These are phyloP conservation scores for Heliconius melpomene DNA, from an alignment of 1,140 invertebrate genomes.

Conservation along the genomic window DNA sequence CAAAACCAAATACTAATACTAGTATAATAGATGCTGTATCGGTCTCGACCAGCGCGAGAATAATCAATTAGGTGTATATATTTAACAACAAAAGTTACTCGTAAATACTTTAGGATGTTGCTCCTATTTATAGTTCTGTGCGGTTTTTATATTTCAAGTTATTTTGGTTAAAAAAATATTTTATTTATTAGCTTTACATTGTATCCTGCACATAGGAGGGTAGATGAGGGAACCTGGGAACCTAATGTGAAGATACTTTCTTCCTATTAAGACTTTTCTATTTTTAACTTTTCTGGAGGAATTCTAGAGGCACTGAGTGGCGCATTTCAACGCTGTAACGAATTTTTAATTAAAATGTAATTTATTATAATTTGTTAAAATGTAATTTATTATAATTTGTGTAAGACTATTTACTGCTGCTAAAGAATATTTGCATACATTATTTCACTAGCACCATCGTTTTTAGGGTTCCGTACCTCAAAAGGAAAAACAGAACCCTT, in stretches of 20 bases:
- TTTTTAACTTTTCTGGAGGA: too few relatives aligned
- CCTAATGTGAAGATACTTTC: background rate
- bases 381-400: too few relatives aligned
- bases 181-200: background rate
- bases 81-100: constrained; percentile 50
- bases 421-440: too few relatives aligned
- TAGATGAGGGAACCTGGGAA: background rate
- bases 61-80: constrained; percentile 58
- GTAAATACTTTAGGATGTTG: constrained; percentile 30
- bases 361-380: too few relatives aligned
- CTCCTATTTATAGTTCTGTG: background rate
- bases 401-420: too few relatives aligned
- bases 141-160: background rate
- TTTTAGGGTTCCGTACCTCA: too few relatives aligned
- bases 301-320: too few relatives aligned
- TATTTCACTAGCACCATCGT: too few relatives aligned
- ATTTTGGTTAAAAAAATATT: background rate
- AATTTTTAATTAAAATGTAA: too few relatives aligned
- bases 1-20: background rate
- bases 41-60: constrained; percentile 47
- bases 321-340: too few relatives aligned
- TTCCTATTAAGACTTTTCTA: too few relatives aligned
- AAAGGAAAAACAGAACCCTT: too few relatives aligned
- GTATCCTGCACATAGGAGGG: background rate
- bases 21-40: constrained; percentile 1